Evolutionary conservation across 2,888 invertebrate species (phyloP), one percentile per base, ranked within the genome.

Genomic region (Sipha maydis): DNA sequence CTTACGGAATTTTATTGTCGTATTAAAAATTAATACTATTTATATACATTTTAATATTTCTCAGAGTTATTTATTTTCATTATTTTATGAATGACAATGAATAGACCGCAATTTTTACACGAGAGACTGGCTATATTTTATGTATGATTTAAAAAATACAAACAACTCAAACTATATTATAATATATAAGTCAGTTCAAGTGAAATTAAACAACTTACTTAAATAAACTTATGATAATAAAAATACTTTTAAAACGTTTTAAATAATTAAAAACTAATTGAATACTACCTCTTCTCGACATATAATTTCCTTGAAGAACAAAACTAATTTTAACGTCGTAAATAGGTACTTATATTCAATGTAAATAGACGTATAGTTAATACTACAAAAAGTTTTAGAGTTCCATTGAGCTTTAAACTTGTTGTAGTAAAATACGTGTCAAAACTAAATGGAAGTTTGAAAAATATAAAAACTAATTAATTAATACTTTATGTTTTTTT

Each of bases 151-250:
- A 48, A 48, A 48, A 48, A 48, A 14, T 48, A 14, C 48, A 48
- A 48, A 14, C 11, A 11, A n/a, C n/a, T n/a, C n/a, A n/a, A 48
- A 48, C 48, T 48, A 1, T 48, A 48, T 11, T 48, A 48, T 48
- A 11, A 14, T 48, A 9, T 67, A n/a, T 17, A n/a, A 67, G 61
- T 34, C n/a, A 34, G 61, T 61, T 80, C 61, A 80, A 38, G 61
- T 80, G n/a, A 61, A n/a, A 80, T 80, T 61, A 61, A 61, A 61
- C 34, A 38, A 61, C 61, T 79, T 34, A 79, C 79, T 38, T 61
- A 61, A 79, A 61, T 61, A 25, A 61, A 5, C 28, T n/a, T 54
- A n/a, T 73, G 54, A 83, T 17, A 73, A 34, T 83, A 0, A 56
- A 75, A 56, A 83, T 75, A 61, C 38, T 75, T 83, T 54, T 54